Conservation (phyloP, 2,888 invertebrate species). For the Sclerodermus sp. region DNA sequence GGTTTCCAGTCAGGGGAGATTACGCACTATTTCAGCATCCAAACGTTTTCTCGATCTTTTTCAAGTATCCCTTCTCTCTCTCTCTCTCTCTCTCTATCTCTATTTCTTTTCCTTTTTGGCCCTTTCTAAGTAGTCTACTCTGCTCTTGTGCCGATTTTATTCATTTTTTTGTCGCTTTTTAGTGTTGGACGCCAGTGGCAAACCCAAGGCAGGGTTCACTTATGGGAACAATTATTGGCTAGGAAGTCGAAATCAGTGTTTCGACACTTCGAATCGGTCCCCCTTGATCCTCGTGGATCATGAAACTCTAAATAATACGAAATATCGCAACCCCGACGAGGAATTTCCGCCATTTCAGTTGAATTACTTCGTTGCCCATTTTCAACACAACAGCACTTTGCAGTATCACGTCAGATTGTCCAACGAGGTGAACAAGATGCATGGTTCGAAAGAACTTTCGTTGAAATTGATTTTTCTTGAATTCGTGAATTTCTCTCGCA, state of each 20-base stretch:
- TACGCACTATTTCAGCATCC: no score
- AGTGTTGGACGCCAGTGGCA: slow-evolving; percentile 65
- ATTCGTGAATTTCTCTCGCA: slow-evolving; percentile 20
- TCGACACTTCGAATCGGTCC: slow-evolving; percentile 48
- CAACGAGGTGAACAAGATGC: slow-evolving; percentile 53
- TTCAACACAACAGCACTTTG: slow-evolving; percentile 56
- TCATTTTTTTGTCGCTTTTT: no score
- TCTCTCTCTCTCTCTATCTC: no score
- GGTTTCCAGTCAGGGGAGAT: no score
- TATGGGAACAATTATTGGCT: slow-evolving; percentile 67
- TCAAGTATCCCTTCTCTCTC: no score
- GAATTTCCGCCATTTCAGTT: slow-evolving; percentile 56
- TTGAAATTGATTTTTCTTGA: background rate
- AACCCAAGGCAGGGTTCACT: slow-evolving; percentile 61
- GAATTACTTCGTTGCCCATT: slow-evolving; percentile 52
- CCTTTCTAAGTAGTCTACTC: no score
- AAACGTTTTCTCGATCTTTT: no score
- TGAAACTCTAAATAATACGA: slow-evolving; percentile 38
- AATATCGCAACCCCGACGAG: slow-evolving; percentile 36
- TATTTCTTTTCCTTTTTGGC: no score
- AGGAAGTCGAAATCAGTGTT: slow-evolving; percentile 61
- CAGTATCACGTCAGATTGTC: slow-evolving; percentile 54
- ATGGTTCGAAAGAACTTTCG: background rate
- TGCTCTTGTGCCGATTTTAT: no score
- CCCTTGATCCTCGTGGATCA: slow-evolving; percentile 40